Percentiles rank a stretch among this genome's conserved stretches.
Conservation (phyloP, 1,140 invertebrate genomes). For the Drosophila asahinai region DNA sequence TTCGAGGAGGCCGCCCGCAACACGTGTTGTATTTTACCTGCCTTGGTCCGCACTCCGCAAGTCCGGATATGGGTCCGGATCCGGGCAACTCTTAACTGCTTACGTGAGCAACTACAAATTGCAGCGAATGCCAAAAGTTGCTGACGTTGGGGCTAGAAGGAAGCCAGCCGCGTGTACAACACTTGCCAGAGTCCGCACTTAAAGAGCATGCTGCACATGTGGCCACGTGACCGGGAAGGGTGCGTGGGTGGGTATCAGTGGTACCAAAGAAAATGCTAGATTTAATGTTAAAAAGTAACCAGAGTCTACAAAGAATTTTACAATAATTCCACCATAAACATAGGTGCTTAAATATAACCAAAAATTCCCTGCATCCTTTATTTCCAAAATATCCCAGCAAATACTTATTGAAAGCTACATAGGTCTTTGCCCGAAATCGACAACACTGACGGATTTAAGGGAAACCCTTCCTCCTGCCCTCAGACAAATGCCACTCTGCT, state of each 20-base stretch:
- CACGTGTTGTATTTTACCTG: conserved; percentile 46
- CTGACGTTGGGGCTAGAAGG: conserved; percentile 36
- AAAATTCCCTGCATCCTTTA: not conserved
- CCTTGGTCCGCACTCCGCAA: conserved; percentile 8
- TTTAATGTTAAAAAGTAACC: not conserved
- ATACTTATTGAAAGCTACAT: not conserved
- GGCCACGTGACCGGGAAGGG: conserved; percentile 54
- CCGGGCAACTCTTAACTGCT: conserved; percentile 59
- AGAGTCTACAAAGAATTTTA: no score
- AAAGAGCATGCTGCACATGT: conserved; percentile 55
- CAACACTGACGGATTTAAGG: not conserved
- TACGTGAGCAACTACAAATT: conserved; percentile 68
- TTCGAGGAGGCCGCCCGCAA: conserved; percentile 15
- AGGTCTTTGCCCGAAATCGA: not conserved
- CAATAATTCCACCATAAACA: no score
- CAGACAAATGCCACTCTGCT: conserved; percentile 46
- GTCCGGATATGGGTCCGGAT: conserved; percentile 2
- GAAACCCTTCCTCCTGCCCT: not conserved
- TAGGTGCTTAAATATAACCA: not conserved
- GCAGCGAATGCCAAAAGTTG: conserved; percentile 52
- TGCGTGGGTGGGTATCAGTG: not conserved
- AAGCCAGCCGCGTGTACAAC: conserved; percentile 19
- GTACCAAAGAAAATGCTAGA: not conserved
- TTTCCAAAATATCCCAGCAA: not conserved
- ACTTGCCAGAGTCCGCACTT: conserved; percentile 45